Base-by-base conservation (phyloP, 2,797 vertebrate genomes). In the Crocidura indochinensis region DNA sequence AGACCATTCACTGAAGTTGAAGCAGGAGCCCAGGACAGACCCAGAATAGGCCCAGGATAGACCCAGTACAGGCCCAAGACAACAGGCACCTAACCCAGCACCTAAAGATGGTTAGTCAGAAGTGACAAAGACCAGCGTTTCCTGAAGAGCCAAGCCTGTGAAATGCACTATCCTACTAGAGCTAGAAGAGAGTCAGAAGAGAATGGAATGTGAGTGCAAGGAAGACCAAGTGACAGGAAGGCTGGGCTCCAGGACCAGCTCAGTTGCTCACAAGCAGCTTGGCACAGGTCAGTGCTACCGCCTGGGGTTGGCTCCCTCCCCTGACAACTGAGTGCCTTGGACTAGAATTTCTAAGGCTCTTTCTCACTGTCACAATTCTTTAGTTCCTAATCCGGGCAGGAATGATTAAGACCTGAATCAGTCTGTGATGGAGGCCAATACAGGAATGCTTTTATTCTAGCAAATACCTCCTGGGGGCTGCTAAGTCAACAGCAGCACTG, bases 391-490 rank as follows among this genome's bases (percentile, higher is more conserved):
- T 24, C 31, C 56, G 15, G 46, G 24, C 24, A 86, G 27, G 56
- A 68, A 47, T 10, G 27, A 47, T 1, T 2, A 64, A 81, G 78
- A n/a, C 8, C 67, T 0, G 8, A 14, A 60, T 5, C 15, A 15
- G 20, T 1, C 0, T 7, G 31, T 17, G 8, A 26, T 65, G 1
- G 4, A 11, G 38, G 31, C 4, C 0, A 26, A 27, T 47, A 19
- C 4, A 62, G 44, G 67, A 46, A 31, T 3, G 20, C 31, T 8
- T 56, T 81, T 1, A 20, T 15, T 75, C 62, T 24, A n/a, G 53
- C 71, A 24, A 26, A 38, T 0, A 3, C 68, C 51, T 77, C 2
- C 0, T 10, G n/a, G 7, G 9, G 17, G 8, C 22, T 12, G 2
- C 1, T 20, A 67, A 44, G 9, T 17, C 75, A 22, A 9, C 62